Conservation (phyloP, 1,140 invertebrate genomes). For the Scaptomyza montana region DNA sequence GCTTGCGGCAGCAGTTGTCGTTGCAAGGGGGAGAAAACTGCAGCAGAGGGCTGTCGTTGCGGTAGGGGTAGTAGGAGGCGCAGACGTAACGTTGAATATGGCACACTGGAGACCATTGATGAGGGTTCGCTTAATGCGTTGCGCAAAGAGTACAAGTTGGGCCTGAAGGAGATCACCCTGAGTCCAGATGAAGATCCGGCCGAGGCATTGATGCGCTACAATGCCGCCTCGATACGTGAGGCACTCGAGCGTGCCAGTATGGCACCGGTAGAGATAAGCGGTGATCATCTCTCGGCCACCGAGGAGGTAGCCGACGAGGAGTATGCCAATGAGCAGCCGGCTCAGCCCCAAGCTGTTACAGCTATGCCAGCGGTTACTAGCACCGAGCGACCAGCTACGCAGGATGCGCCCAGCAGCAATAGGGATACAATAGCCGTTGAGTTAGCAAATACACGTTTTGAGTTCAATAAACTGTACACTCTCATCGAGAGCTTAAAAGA, state of each 20-base stretch:
- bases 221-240: constrained; percentile 74
- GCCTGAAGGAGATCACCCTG: constrained; percentile 76
- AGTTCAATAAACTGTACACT: constrained; percentile 32
- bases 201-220: constrained; percentile 78
- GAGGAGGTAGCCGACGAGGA: constrained; percentile 11
- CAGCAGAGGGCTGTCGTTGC: neutral
- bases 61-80: constrained; percentile 9
- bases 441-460: constrained; percentile 4
- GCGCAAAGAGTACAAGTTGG: constrained; percentile 68
- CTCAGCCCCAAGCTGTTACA: neutral
- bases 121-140: constrained; percentile 66
- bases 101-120: constrained; percentile 73
- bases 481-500: constrained; percentile 25
- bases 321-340: constrained; percentile 15
- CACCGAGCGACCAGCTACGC: neutral
- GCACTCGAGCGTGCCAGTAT: constrained; percentile 68
- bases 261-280: constrained; percentile 69
- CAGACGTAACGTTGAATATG: constrained; percentile 59
- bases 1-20: constrained; percentile 51
- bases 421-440: constrained; percentile 5
- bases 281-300: constrained; percentile 44
- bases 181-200: constrained; percentile 77
- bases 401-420: constrained; percentile 5
- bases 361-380: neutral
- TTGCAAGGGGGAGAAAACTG: constrained; percentile 25